Evolutionary conservation across 2,113 vertebrate species (phyloP).

Genomic region (Syrrhaptes paradoxus): DNA sequence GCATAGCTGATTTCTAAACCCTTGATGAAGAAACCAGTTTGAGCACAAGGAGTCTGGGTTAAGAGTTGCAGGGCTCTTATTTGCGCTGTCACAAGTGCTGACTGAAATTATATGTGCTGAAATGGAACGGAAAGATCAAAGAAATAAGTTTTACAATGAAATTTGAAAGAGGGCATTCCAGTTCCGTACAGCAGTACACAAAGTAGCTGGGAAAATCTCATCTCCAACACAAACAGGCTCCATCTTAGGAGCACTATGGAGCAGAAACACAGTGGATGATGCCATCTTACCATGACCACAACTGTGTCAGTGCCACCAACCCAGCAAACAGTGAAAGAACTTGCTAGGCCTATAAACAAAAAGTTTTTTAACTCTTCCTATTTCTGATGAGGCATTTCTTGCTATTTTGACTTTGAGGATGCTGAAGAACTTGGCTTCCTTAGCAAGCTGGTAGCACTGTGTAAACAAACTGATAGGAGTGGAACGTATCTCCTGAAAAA

Average conservation of each 20-base stretch:
- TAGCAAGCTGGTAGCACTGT: neutral
- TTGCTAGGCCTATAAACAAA: neutral
- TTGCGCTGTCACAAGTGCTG: neutral
- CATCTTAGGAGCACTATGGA: neutral
- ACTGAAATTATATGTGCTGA: neutral
- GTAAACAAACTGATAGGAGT: neutral
- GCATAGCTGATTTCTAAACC: neutral
- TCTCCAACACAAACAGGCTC: neutral
- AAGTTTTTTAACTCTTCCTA: neutral
- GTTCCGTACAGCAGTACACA: neutral
- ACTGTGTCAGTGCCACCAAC: neutral
- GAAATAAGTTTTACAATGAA: neutral
- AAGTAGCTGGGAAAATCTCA: neutral
- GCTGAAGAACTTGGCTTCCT: neutral
- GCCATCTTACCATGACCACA: neutral
- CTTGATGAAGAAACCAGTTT: conserved; percentile 21
- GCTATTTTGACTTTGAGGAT: neutral
- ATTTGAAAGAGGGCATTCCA: neutral
- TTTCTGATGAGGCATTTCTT: neutral
- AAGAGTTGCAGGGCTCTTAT: conserved; percentile 13
- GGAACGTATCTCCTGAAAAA: neutral
- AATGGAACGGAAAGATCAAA: conserved; percentile 35
- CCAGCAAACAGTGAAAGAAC: neutral
- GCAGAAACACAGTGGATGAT: neutral
- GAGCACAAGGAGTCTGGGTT: neutral